Evolutionary conservation across 2,113 vertebrate genomes (phyloP).

Genomic region (Percina caprodes): DNA sequence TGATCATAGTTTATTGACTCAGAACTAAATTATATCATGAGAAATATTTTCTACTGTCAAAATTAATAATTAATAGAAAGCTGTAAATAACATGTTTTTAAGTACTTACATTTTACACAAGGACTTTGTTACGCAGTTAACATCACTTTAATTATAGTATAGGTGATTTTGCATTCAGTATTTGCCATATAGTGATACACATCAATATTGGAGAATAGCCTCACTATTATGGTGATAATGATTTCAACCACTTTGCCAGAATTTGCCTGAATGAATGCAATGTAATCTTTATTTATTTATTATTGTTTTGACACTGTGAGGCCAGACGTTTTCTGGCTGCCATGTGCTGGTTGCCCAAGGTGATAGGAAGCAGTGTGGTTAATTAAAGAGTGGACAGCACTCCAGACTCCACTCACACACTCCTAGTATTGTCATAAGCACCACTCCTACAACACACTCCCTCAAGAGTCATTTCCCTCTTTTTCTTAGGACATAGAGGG

Average conservation of each 20-base stretch:
- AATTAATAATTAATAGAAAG: neutral
- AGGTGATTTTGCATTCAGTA: neutral
- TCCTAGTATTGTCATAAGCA: slow-evolving; percentile 75
- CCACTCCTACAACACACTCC: slow-evolving; percentile 70
- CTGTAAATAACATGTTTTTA: neutral
- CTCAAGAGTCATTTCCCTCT: slow-evolving; percentile 77
- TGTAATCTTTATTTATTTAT: slow-evolving; percentile 28
- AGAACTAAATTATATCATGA: neutral
- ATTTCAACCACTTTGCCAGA: neutral
- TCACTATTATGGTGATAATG: neutral
- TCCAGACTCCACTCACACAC: slow-evolving; percentile 71
- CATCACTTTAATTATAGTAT: neutral
- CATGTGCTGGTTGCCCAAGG: slow-evolving; percentile 56
- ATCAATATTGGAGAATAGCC: neutral
- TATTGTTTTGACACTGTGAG: slow-evolving; percentile 35
- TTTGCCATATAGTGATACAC: neutral
- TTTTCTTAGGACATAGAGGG: slow-evolving; percentile 67
- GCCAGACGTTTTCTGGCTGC: slow-evolving; percentile 33
- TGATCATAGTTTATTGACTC: neutral
- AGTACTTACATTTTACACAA: neutral
- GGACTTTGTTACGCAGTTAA: neutral
- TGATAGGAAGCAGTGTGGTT: slow-evolving; percentile 67
- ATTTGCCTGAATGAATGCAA: neutral
- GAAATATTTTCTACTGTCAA: neutral
- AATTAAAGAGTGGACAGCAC: slow-evolving; percentile 80